Conservation (phyloP, 2,888 invertebrate genomes). For the Lycia hirtaria region DNA sequence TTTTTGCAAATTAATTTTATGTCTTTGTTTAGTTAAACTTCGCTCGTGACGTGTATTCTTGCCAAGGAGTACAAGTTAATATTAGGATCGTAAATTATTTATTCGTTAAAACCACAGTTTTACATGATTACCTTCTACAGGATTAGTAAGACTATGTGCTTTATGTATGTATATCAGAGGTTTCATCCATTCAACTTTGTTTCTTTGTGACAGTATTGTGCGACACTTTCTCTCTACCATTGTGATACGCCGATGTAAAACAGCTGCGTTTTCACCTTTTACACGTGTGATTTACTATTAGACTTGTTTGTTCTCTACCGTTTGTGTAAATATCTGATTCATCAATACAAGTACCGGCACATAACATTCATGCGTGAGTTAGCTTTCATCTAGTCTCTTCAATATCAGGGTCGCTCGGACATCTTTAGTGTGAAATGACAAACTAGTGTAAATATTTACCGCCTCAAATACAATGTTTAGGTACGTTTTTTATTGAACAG, state of each 20-base stretch:
- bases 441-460: conserved; percentile 25
- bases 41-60: background rate
- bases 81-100: no score
- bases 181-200: background rate
- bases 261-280: conserved; percentile 8
- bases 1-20: conserved; percentile 27
- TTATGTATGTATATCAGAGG: no score
- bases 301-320: background rate
- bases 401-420: conserved; percentile 21
- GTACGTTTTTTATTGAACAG: background rate
- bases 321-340: conserved; percentile 6
- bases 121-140: no score
- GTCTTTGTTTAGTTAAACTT: conserved; percentile 15
- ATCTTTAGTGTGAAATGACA: conserved; percentile 14
- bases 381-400: conserved; percentile 16
- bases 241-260: conserved; percentile 5
- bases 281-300: conserved; percentile 5
- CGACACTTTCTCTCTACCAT: conserved; percentile 22
- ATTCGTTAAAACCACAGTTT: no score
- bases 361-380: conserved; percentile 14
- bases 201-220: conserved; percentile 6
- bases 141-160: no score
- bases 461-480: conserved; percentile 20
- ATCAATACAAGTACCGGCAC: conserved; percentile 6
- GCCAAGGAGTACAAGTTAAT: background rate